Evolutionary conservation across 1,140 invertebrate species (phyloP).

Genomic region (Drosophila ambigua): DNA sequence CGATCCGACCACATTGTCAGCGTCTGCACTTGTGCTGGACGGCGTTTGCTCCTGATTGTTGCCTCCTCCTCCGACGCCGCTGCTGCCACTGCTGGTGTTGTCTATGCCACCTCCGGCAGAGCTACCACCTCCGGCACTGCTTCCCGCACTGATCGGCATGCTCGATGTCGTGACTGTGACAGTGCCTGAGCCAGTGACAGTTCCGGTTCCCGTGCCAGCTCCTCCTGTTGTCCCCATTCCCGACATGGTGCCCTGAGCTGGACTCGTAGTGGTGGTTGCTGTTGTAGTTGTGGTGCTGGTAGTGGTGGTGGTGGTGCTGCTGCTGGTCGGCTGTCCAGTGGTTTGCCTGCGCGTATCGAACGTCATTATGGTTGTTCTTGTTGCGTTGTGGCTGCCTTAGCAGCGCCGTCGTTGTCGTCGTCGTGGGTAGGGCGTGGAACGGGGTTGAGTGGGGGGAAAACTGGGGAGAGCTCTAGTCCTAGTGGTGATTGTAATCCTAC

Average conservation of each 20-base stretch:
- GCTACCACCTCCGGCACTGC: constrained; percentile 14
- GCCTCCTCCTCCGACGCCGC: constrained; percentile 4
- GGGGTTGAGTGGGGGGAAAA: constrained; percentile 1
- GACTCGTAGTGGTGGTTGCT: constrained; percentile 57
- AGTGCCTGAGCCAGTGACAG: constrained; percentile 22
- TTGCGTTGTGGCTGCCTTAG: neutral
- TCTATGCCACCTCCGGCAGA: too few species aligned
- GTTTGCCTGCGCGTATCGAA: constrained; percentile 77
- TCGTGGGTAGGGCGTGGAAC: constrained; percentile 3
- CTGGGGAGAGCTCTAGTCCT: constrained; percentile 19
- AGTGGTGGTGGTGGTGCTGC: constrained; percentile 44
- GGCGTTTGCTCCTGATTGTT: constrained; percentile 59
- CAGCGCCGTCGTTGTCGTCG: constrained; percentile 8
- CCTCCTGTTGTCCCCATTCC: constrained; percentile 25
- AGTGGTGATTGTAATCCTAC: constrained; percentile 44
- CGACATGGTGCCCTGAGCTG: constrained; percentile 42
- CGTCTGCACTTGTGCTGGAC: constrained; percentile 25
- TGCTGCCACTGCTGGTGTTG: constrained; percentile 9
- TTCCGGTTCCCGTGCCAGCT: constrained; percentile 41
- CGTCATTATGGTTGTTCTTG: constrained; percentile 61
- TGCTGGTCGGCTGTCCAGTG: constrained; percentile 63
- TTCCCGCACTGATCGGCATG: constrained; percentile 51
- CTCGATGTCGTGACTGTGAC: constrained; percentile 48
- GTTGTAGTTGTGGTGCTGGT: constrained; percentile 43
- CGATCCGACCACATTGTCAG: constrained; percentile 19